These are phyloP conservation scores for Sanderia malayensis DNA, from an alignment of 30 jellyfish, hydroid and myxozoan genomes.

Conservation along the genomic window DNA sequence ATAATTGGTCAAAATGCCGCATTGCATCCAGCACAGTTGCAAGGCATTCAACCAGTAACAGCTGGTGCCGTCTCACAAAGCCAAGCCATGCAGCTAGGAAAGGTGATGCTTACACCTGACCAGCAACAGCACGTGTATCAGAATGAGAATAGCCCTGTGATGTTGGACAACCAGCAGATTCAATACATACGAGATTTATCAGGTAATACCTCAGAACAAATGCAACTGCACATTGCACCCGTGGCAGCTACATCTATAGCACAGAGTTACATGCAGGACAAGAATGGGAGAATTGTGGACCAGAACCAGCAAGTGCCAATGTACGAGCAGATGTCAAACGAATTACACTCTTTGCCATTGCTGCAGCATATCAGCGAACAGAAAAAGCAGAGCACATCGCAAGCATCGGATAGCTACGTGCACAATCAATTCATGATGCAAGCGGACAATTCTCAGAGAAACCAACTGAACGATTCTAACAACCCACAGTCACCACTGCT, in stretches of 20 bases:
- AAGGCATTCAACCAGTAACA: background rate
- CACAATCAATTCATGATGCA: background rate
- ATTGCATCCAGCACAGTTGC: background rate
- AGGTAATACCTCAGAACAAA: background rate
- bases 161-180: background rate
- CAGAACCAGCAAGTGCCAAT: background rate
- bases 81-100: background rate
- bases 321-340: background rate
- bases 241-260: background rate
- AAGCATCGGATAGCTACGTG: background rate
- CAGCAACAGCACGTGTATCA: background rate
- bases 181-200: background rate
- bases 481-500: background rate
- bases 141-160: background rate
- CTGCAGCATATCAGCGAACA: background rate
- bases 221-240: background rate
- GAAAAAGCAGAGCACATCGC: background rate
- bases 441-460: background rate
- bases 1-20: constrained; percentile 27
- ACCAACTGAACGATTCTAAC: background rate
- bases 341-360: background rate
- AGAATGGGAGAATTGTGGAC: background rate
- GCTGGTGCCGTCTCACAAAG: background rate
- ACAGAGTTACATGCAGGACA: background rate
- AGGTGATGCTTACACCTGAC: background rate